Evolutionary conservation across 1,140 invertebrate species (phyloP).

Genomic region (Achroia grisella): DNA sequence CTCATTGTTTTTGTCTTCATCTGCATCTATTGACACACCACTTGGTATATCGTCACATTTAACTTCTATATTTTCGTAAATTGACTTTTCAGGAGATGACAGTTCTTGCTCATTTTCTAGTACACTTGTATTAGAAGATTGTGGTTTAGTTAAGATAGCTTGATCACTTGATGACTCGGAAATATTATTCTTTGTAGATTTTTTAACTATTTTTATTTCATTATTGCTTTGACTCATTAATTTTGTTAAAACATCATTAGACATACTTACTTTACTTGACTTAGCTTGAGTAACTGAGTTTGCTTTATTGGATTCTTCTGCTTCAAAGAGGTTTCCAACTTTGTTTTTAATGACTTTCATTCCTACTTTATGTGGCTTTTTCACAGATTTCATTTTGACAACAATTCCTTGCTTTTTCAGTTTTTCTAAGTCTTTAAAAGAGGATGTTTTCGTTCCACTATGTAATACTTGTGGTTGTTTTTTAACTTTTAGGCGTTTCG

Average conservation of each 20-base stretch:
- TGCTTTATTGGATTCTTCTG: too few relatives aligned
- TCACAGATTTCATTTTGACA: slow-evolving; percentile 40
- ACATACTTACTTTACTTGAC: slow-evolving; percentile 15
- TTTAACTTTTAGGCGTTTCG: slow-evolving; percentile 40
- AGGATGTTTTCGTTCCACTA: slow-evolving; percentile 20
- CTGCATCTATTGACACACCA: slow-evolving; percentile 1
- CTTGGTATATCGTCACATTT: slow-evolving; percentile 6
- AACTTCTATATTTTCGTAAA: slow-evolving; percentile 6
- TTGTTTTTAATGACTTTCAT: not conserved
- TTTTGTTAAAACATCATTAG: slow-evolving; percentile 46
- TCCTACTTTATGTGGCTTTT: slow-evolving; percentile 11
- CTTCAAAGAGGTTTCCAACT: too few relatives aligned
- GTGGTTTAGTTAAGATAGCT: too few relatives aligned
- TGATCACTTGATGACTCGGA: not conserved
- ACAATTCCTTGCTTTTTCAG: slow-evolving; percentile 59
- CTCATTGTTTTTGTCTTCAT: not conserved
- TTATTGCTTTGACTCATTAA: slow-evolving; percentile 48
- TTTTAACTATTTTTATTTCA: slow-evolving; percentile 60
- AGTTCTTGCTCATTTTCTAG: not conserved
- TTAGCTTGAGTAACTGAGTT: too few relatives aligned
- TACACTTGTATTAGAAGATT: not conserved
- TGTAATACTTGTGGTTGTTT: slow-evolving; percentile 25
- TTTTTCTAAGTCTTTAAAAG: slow-evolving; percentile 49
- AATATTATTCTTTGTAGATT: slow-evolving; percentile 11
- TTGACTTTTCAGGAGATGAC: not conserved